phyloP scores from a whole-genome alignment of 2,888 invertebrate species.

The Clunio marinus region DNA sequence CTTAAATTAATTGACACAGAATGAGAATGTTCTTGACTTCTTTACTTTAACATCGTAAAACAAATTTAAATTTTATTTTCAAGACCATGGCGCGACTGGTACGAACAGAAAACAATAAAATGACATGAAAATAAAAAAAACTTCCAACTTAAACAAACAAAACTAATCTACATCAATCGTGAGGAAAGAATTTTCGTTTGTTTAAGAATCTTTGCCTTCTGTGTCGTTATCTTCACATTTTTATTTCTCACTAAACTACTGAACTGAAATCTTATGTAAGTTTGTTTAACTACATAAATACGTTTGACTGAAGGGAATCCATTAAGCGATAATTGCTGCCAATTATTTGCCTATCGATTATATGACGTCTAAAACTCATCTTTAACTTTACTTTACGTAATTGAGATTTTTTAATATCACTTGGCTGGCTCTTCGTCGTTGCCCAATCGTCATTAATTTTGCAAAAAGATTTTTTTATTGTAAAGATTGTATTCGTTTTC shows the following conservation, averaged over 20 bases:
- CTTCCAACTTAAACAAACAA: conserved; percentile 1
- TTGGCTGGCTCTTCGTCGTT: no score
- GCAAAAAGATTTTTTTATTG: not conserved
- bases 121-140: not conserved
- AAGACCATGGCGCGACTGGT: not conserved
- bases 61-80: no score
- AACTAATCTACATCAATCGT: conserved; percentile 14
- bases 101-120: not conserved
- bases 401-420: not conserved
- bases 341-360: not conserved
- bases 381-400: not conserved
- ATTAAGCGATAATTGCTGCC: not conserved
- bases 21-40: no score
- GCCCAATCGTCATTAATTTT: not conserved
- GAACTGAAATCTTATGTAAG: no score
- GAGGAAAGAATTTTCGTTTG: not conserved
- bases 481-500: no score
- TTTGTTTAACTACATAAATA: no score
- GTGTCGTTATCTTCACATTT: no score
- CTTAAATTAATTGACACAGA: no score
- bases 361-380: not conserved
- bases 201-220: not conserved
- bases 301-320: no score
- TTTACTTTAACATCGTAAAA: no score
- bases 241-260: no score